Conservation (phyloP, 2,113 vertebrate species). For the Circaetus gallicus region DNA sequence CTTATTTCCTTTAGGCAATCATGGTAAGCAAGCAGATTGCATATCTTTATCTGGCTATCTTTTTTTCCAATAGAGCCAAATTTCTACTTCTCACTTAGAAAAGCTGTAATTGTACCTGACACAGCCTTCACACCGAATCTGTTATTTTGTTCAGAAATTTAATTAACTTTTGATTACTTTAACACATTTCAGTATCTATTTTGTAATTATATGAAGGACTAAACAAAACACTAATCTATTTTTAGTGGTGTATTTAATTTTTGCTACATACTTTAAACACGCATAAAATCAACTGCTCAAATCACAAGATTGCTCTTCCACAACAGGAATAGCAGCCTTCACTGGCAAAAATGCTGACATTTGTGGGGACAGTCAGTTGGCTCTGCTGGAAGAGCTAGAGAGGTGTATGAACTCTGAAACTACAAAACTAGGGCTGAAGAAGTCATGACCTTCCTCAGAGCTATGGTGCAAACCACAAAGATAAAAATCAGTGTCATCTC, state of each 20-base stretch:
- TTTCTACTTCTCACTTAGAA: not conserved
- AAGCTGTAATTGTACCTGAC: not conserved
- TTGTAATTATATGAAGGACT: not conserved
- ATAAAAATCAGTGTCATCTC: not conserved
- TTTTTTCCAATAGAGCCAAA: not conserved
- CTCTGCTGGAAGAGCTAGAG: not conserved
- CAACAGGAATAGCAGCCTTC: not conserved
- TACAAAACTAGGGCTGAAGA: not conserved
- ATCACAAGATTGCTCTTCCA: not conserved
- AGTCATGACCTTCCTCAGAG: not conserved
- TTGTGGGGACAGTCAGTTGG: not conserved
- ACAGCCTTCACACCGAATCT: not conserved
- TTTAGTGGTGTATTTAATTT: not conserved
- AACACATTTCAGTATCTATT: constrained; percentile 14
- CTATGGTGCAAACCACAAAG: not conserved
- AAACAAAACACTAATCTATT: constrained; percentile 16
- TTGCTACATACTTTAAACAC: not conserved
- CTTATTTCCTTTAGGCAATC: not conserved
- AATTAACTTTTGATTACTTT: constrained; percentile 25
- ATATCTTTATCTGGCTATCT: not conserved
- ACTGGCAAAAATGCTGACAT: not conserved
- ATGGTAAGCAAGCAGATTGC: not conserved
- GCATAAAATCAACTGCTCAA: not conserved
- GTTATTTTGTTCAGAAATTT: not conserved
- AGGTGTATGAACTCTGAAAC: not conserved